These are phyloP conservation scores for Drosophila subquinaria DNA, from an alignment of 2,888 invertebrate species.

Conservation along the genomic window DNA sequence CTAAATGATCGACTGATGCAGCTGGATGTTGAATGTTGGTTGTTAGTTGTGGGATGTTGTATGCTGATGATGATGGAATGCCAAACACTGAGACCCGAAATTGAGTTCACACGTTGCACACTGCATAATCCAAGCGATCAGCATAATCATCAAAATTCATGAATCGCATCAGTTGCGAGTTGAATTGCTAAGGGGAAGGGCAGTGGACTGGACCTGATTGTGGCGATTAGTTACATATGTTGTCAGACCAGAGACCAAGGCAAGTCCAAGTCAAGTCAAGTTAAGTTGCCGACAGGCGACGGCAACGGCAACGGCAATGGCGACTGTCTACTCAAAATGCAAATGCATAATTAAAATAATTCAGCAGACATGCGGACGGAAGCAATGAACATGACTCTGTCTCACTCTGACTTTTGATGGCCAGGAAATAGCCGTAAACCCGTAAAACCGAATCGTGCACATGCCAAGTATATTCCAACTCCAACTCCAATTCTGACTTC, in stretches of 20 bases:
- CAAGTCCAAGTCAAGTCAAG: slow-evolving; percentile 26
- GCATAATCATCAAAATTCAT: slow-evolving; percentile 78
- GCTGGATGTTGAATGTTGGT: slow-evolving; percentile 40
- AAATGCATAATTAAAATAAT: slow-evolving; percentile 76
- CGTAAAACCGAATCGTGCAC: slow-evolving; percentile 25
- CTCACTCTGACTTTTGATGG: slow-evolving; percentile 11
- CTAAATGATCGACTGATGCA: slow-evolving; percentile 59
- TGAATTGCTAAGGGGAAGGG: background rate
- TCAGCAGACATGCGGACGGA: slow-evolving; percentile 61
- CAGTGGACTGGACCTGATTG: slow-evolving; percentile 20
- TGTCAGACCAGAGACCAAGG: slow-evolving; percentile 18
- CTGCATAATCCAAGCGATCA: slow-evolving; percentile 69
- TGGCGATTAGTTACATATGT: slow-evolving; percentile 69
- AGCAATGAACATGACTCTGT: slow-evolving; percentile 59
- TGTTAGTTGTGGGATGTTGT: slow-evolving; percentile 7
- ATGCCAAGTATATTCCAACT: slow-evolving; percentile 17
- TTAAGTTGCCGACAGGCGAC: slow-evolving; percentile 14
- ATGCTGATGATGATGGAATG: slow-evolving; percentile 58
- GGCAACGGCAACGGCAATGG: slow-evolving; percentile 9
- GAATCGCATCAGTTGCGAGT: slow-evolving; percentile 50
- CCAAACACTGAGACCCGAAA: slow-evolving; percentile 36
- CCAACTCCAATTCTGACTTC: too few species aligned
- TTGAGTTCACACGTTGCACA: slow-evolving; percentile 71
- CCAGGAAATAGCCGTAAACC: slow-evolving; percentile 26
- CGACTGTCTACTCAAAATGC: slow-evolving; percentile 54